A percentile compares a stretch with the other conserved stretches of the same genome.
phyloP scores from a whole-genome alignment of 1,140 invertebrate genomes.

The Leptonema lineaticorne region DNA sequence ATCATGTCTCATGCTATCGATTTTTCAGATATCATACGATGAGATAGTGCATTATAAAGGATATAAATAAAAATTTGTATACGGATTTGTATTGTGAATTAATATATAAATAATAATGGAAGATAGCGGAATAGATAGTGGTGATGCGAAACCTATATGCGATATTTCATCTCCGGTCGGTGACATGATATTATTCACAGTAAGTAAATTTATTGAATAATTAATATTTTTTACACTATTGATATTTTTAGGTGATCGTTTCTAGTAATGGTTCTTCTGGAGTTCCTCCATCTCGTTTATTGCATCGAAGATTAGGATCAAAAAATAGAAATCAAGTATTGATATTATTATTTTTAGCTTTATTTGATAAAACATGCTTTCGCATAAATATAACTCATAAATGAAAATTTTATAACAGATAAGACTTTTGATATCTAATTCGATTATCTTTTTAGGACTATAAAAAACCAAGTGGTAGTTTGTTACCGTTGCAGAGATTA shows the following conservation, averaged over 20 bases:
- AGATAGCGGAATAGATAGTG: constrained; percentile 67
- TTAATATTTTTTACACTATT: constrained; percentile 27
- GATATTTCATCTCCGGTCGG: constrained; percentile 49
- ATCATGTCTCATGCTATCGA: too few relatives aligned
- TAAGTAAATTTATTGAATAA: too few relatives aligned
- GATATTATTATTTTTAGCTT: too few relatives aligned
- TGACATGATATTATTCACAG: constrained; percentile 30
- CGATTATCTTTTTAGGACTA: constrained; percentile 51
- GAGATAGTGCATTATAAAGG: not conserved
- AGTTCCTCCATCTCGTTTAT: constrained; percentile 28
- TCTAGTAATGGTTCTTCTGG: constrained; percentile 29
- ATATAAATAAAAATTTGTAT: too few relatives aligned
- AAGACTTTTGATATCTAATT: not conserved
- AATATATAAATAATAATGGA: constrained; percentile 56
- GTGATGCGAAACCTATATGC: constrained; percentile 59
- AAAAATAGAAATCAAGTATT: constrained; percentile 41
- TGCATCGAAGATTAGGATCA: constrained; percentile 32
- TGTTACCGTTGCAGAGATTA: constrained; percentile 62
- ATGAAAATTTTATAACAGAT: not conserved
- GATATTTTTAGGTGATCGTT: constrained; percentile 33
- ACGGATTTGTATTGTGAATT: too few relatives aligned
- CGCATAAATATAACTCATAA: not conserved
- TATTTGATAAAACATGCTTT: not conserved
- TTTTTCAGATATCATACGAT: not conserved
- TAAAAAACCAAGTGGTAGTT: constrained; percentile 54